phyloP scores from a whole-genome alignment of 2,888 invertebrate genomes.

The Teleogryllus oceanicus region DNA sequence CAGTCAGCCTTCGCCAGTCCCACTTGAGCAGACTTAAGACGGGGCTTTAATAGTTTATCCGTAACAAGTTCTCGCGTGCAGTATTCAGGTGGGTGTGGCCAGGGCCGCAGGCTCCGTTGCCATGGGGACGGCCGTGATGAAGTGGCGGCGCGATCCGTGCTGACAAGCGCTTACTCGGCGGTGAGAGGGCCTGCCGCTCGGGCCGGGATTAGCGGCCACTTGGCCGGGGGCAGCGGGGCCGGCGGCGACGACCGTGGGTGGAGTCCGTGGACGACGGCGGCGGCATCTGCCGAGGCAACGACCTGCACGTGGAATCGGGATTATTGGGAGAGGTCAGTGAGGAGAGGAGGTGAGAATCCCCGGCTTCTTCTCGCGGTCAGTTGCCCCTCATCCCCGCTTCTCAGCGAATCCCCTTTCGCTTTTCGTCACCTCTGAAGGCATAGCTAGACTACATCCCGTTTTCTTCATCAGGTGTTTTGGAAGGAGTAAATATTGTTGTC shows the following conservation, averaged over 20 bases:
- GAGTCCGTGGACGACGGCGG: too few species aligned
- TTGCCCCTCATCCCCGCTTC: too few species aligned
- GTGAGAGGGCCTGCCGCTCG: slow-evolving; percentile 25
- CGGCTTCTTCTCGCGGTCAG: too few species aligned
- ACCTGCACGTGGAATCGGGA: too few species aligned
- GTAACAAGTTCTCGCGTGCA: slow-evolving; percentile 18
- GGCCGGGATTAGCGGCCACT: neutral
- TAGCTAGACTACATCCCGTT: too few species aligned
- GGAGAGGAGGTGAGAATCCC: too few species aligned
- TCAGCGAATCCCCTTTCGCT: too few species aligned
- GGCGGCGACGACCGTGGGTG: neutral
- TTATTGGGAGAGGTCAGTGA: too few species aligned
- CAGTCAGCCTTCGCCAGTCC: neutral
- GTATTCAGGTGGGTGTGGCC: slow-evolving; percentile 19
- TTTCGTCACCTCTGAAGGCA: too few species aligned
- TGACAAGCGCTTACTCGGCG: slow-evolving; percentile 34
- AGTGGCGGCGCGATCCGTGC: slow-evolving; percentile 31
- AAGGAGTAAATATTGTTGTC: too few species aligned
- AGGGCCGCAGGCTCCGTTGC: slow-evolving; percentile 23
- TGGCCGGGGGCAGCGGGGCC: neutral
- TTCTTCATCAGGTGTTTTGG: too few species aligned
- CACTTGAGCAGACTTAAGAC: neutral
- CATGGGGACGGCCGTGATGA: slow-evolving; percentile 30
- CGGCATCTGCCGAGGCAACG: too few species aligned
- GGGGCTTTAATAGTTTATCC: slow-evolving; percentile 18